Base-by-base conservation (phyloP, 2,113 vertebrate genomes). In the Naja naja region DNA sequence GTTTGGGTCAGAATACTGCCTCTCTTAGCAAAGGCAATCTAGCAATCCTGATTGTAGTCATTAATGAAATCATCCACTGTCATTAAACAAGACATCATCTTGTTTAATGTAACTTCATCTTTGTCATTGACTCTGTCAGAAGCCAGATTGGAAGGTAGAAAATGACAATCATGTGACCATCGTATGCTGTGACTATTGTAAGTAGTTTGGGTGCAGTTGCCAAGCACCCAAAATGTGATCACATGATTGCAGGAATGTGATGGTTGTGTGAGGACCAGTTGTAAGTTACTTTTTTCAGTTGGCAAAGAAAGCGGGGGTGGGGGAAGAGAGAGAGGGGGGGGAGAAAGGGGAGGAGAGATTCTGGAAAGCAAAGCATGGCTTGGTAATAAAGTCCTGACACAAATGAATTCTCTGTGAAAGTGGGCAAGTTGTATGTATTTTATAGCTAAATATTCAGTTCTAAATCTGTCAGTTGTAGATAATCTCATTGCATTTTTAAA, bases 401-500 rank as follows among this genome's bases (percentile, higher is more conserved):
- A 94, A 91, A 60, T 30, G 39, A 94, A 87, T 94, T 90, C 56
- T 89, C 12, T 43, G 85, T 90, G 39, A 56, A 93, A 22, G 8
- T 20, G 60, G 0, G 88, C 85, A 91, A 92, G 89, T 0, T 89
- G 27, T 45, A 64, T 64, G 95, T 91, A 74, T 92, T 27, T 89
- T 86, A 43, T 89, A 2, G 54, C 81, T 91, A 95, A 96, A 94
- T 1, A 93, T 58, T 58, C 7, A 45, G 85, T 93, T 39, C 53
- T 45, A 93, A 89, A 88, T 39, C 0, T 25, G 58, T 92, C 16
- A 94, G 45, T 85, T 85, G 94, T 56, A 88, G 54, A 43, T 10
- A 85, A 74, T 95, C 85, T 93, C 86, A 89, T 94, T 91, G 43
- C 89, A 56, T 90, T 95, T 96, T 95, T 94, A 95, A 95, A 95